Conservation (phyloP, 1,140 invertebrate genomes). For the Augochlora pura region DNA sequence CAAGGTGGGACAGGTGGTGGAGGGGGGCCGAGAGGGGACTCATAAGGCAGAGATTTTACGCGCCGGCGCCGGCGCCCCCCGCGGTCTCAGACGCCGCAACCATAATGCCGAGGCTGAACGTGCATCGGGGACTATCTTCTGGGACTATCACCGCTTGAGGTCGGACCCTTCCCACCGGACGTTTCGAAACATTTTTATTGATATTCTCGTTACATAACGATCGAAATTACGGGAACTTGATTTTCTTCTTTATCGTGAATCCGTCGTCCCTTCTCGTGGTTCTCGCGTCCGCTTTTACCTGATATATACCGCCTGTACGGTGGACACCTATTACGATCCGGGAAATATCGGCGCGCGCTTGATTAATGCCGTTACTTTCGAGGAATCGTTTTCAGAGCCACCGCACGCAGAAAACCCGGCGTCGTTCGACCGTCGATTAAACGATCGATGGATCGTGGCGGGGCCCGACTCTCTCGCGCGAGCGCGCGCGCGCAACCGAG, state of each 20-base stretch:
- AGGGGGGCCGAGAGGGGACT: constrained; percentile 45
- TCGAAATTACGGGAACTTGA: constrained; percentile 30
- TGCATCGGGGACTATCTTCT: constrained; percentile 47
- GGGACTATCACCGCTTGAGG: constrained; percentile 62
- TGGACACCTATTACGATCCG: neutral
- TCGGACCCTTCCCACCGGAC: constrained; percentile 35
- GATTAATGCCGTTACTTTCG: constrained; percentile 24
- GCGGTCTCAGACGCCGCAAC: constrained; percentile 80
- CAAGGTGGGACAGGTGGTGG: constrained; percentile 25
- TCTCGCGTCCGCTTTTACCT: neutral
- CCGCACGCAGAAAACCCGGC: neutral
- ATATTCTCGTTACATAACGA: constrained; percentile 58
- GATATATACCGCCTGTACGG: neutral
- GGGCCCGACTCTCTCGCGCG: too few species aligned
- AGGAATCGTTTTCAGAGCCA: neutral
- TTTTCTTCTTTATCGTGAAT: constrained; percentile 13
- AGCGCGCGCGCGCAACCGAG: neutral
- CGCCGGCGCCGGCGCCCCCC: constrained; percentile 80
- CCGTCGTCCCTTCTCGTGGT: neutral
- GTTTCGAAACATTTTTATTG: constrained; percentile 56
- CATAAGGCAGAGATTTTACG: constrained; percentile 79
- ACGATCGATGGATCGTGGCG: constrained; percentile 5
- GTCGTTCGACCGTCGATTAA: neutral
- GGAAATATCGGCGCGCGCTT: constrained; percentile 2
- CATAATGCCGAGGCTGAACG: constrained; percentile 71